Base-by-base conservation (phyloP, 2,888 invertebrate species). In the Leucophenga montana region DNA sequence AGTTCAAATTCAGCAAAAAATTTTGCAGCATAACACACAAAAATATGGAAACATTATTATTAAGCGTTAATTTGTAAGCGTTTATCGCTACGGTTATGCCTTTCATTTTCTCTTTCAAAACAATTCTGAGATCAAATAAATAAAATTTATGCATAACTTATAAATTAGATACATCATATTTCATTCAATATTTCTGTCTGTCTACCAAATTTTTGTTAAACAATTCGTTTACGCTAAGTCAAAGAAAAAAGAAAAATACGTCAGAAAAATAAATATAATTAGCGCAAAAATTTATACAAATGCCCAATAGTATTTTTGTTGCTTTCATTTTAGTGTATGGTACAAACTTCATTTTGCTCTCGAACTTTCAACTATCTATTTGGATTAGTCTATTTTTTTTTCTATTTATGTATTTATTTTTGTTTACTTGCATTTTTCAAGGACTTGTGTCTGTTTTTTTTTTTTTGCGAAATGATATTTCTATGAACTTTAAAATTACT, bases 101-200 rank as follows among this genome's bases (percentile, higher is more conserved):
- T 54, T 33, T 20, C 54, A 50, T 31, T 22, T 65, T 64, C 56
- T 53, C 62, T 71, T 74, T 69, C 65, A 71, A n/a, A 72, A 81
- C 78, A 80, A 76, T 77, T 83, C 79, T 83, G 83, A 83, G 83
- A 83, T 83, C 83, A 83, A 83, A 71, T 73, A 73, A 71, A 73
- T 73, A 70, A 71, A 73, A 71, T 70, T 53, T 67, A 67, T 62
- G 66, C 66, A 33, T 69, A 69, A 82, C 82, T 82, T 82, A 82
- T 82, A 77, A 75, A 77, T 48, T 81, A 83, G 79, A 78, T 78
- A 82, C 81, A 79, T 46, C 53, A 50, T 73, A n/a, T 74, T 72
- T 72, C 57, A n/a, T 50, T n/a, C 1, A 18, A n/a, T n/a, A n/a
- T 50, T 14, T 50, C 50, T 50, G 50, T 50, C 18, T 50, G 50